Evolutionary conservation across 2,888 invertebrate genomes (phyloP).

Genomic region (Nemotelus pantherinus): DNA sequence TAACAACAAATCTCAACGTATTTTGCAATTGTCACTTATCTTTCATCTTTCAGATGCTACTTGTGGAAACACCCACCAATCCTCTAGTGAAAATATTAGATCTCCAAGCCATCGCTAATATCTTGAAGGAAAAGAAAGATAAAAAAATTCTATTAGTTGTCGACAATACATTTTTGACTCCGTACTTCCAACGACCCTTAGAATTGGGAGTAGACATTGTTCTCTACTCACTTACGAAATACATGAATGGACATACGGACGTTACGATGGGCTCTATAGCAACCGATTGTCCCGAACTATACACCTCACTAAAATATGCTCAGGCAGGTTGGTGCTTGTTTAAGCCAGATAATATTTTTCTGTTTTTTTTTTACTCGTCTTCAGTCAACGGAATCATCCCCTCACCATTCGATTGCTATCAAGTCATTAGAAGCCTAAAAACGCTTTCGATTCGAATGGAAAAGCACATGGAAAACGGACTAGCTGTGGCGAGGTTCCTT

Average conservation of each 20-base stretch:
- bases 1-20: constrained; percentile 59
- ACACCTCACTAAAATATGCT: constrained; percentile 78
- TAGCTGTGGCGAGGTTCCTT: constrained; percentile 83
- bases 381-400: constrained; percentile 81
- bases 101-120: constrained; percentile 75
- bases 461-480: constrained; percentile 81
- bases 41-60: constrained; percentile 74
- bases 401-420: constrained; percentile 95
- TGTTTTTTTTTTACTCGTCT: neutral
- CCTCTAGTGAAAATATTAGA: constrained; percentile 91
- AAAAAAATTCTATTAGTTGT: constrained; percentile 75
- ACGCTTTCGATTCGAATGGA: constrained; percentile 93
- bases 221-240: constrained; percentile 94
- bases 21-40: neutral
- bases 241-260: constrained; percentile 98
- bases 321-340: constrained; percentile 77
- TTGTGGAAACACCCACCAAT: constrained; percentile 97
- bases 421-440: constrained; percentile 92
- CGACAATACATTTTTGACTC: constrained; percentile 95
- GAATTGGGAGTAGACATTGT: constrained; percentile 91
- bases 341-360: neutral
- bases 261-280: constrained; percentile 94
- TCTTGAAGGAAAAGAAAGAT: constrained; percentile 67
- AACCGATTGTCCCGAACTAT: constrained; percentile 77
- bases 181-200: constrained; percentile 91